A percentile compares a stretch with the other conserved stretches of the same genome.
Evolutionary conservation across 2,888 invertebrate species (phyloP).

Genomic region (Helicoverpa assulta): DNA sequence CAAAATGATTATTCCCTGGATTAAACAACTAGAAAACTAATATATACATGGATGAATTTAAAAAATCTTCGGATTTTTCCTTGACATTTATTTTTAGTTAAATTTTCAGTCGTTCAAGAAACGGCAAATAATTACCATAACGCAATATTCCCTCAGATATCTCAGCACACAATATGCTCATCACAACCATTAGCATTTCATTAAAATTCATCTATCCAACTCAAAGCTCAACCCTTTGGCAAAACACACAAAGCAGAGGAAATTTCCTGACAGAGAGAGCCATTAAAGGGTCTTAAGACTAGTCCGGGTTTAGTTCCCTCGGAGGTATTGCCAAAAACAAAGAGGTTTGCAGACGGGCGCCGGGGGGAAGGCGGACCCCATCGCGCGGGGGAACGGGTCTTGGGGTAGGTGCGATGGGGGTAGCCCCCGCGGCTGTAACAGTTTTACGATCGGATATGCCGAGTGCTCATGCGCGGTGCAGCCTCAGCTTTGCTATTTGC

Average conservation of each 20-base stretch:
- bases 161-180: slow-evolving; percentile 52
- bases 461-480: slow-evolving; percentile 87
- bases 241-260: slow-evolving; percentile 64
- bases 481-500: slow-evolving; percentile 82
- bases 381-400: slow-evolving; percentile 53
- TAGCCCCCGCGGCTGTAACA: slow-evolving; percentile 80
- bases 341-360: slow-evolving; percentile 82
- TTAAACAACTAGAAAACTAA: too few relatives aligned
- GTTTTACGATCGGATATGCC: slow-evolving; percentile 88
- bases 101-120: too few relatives aligned
- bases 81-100: too few relatives aligned
- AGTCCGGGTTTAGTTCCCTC: slow-evolving; percentile 82
- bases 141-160: slow-evolving; percentile 38
- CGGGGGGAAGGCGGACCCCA: slow-evolving; percentile 65
- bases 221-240: slow-evolving; percentile 75
- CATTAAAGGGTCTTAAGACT: slow-evolving; percentile 88
- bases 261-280: slow-evolving; percentile 83
- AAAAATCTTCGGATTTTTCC: too few relatives aligned
- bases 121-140: not conserved
- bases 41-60: too few relatives aligned
- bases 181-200: slow-evolving; percentile 67
- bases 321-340: slow-evolving; percentile 86
- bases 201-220: slow-evolving; percentile 68
- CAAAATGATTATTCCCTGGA: too few relatives aligned
- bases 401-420: slow-evolving; percentile 65